Evolutionary conservation across 2,113 vertebrate species (phyloP).

Genomic region (Nycticryphes semicollaris): DNA sequence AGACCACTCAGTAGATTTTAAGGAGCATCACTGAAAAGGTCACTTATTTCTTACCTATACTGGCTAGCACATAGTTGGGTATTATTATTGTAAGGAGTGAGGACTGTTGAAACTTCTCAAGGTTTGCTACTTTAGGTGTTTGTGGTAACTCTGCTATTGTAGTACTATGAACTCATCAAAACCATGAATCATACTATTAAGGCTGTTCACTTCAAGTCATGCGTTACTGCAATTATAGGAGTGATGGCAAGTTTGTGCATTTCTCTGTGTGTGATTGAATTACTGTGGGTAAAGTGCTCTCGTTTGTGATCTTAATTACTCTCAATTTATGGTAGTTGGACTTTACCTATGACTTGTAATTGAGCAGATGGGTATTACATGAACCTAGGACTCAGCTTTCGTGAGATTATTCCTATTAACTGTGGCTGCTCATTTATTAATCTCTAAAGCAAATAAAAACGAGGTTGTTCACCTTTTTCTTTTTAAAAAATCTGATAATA

Average conservation of each 20-base stretch:
- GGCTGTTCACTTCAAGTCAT: neutral
- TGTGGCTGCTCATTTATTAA: neutral
- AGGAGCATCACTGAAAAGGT: neutral
- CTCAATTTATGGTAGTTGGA: neutral
- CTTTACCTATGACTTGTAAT: neutral
- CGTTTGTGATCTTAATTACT: neutral
- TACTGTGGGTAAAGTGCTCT: neutral
- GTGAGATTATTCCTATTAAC: neutral
- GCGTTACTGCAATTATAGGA: neutral
- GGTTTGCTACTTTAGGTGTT: neutral
- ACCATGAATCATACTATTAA: neutral
- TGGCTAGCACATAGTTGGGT: neutral
- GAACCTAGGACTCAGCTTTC: neutral
- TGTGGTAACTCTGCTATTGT: neutral
- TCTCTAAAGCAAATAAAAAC: neutral
- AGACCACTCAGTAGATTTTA: neutral
- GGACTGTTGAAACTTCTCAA: neutral
- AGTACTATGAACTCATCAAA: neutral
- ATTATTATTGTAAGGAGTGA: neutral
- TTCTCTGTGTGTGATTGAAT: neutral
- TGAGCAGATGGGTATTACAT: neutral
- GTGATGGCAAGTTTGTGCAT: neutral
- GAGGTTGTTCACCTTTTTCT: neutral
- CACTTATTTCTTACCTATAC: neutral
- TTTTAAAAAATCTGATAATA: neutral